Conservation (phyloP, 2,113 vertebrate genomes). For the Plestiodon gilberti region DNA sequence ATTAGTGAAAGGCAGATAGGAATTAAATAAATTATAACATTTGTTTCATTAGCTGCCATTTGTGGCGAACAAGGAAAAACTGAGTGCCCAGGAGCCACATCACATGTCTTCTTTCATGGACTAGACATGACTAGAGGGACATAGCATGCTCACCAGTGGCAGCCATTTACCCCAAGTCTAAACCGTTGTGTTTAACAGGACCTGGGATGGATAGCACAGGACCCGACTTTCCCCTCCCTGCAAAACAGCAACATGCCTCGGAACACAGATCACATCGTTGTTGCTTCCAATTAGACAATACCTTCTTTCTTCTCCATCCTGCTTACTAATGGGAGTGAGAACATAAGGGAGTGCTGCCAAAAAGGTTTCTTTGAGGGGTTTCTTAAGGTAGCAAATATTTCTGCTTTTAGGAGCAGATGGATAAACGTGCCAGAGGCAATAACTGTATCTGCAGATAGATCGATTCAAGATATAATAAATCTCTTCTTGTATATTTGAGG, state of each 20-base stretch:
- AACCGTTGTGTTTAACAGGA: not conserved
- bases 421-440: conserved; percentile 2
- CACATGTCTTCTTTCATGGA: no score
- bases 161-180: not conserved
- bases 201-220: not conserved
- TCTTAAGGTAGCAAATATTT: not conserved
- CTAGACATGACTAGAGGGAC: no score
- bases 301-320: not conserved
- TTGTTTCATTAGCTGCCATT: not conserved
- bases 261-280: not conserved
- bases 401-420: not conserved
- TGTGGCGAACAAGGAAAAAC: not conserved
- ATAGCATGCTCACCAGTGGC: no score
- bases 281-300: not conserved
- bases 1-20: not conserved
- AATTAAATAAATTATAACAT: not conserved
- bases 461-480: not conserved
- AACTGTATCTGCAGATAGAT: conserved; percentile 4
- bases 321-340: not conserved
- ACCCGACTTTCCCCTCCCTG: not conserved
- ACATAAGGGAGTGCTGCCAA: fast-evolving
- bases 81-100: not conserved
- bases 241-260: not conserved
- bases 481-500: conserved; percentile 9
- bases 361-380: not conserved